A percentile compares a stretch with the other conserved stretches of the same genome.
Evolutionary conservation across 2,888 invertebrate species (phyloP).

Genomic region (Criorhina ranunculi): DNA sequence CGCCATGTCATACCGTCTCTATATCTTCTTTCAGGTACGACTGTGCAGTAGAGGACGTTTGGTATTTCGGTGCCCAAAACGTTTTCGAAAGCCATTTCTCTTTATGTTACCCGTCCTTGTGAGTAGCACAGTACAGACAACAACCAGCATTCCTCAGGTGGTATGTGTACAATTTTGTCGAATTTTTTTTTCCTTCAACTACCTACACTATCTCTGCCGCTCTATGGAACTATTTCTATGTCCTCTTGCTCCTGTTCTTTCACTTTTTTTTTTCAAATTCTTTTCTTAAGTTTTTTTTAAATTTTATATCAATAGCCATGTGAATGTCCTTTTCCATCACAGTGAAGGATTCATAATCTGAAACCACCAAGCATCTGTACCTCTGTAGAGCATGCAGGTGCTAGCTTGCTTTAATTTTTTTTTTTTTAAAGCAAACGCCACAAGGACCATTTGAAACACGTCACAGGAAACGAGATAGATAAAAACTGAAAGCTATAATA

Average conservation of each 20-base stretch:
- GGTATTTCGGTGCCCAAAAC: slow-evolving; percentile 64
- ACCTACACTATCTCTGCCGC: too few relatives aligned
- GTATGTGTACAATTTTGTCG: slow-evolving; percentile 50
- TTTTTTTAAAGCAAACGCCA: slow-evolving; percentile 12
- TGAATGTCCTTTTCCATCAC: neutral
- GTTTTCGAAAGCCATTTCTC: slow-evolving; percentile 66
- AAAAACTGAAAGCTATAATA: slow-evolving; percentile 41
- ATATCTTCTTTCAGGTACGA: slow-evolving; percentile 61
- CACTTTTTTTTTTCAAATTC: neutral
- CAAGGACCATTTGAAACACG: slow-evolving; percentile 16
- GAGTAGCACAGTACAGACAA: slow-evolving; percentile 51
- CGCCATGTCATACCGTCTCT: slow-evolving; percentile 33
- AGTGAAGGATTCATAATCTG: neutral
- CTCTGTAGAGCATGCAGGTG: neutral
- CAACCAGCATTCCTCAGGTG: slow-evolving; percentile 60
- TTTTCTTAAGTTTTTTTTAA: neutral
- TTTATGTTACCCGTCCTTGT: slow-evolving; percentile 62
- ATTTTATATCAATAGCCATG: too few relatives aligned
- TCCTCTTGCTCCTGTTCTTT: neutral
- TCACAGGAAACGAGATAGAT: slow-evolving; percentile 28
- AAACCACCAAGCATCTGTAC: slow-evolving; percentile 6
- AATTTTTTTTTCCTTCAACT: slow-evolving; percentile 24
- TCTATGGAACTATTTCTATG: slow-evolving; percentile 18
- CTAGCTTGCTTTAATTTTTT: slow-evolving; percentile 15
- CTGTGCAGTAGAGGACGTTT: slow-evolving; percentile 70